Evolutionary conservation across 92 coral and sea anemone species (phyloP).

Genomic region (Epizoanthus stellaris): DNA sequence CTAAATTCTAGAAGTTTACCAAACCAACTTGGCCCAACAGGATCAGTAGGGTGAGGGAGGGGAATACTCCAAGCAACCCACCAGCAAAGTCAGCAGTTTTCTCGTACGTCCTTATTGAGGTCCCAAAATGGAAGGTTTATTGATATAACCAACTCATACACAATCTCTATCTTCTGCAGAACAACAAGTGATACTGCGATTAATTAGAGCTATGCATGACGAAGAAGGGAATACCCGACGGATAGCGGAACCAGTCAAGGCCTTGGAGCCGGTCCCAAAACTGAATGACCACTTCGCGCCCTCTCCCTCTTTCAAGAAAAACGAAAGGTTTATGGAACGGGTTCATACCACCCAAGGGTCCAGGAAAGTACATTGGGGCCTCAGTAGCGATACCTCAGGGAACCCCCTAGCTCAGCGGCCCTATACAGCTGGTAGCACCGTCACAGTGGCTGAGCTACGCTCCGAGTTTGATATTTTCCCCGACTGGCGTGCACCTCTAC

Average conservation of each 20-base stretch:
- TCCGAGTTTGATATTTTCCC: slow-evolving; percentile 70
- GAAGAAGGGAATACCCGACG: slow-evolving; percentile 2
- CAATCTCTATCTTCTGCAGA: background rate
- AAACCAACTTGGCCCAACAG: too few species aligned
- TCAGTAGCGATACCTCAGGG: background rate
- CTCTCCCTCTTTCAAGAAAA: slow-evolving; percentile 3
- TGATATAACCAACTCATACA: too few species aligned
- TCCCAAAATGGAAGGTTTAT: too few species aligned
- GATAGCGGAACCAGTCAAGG: slow-evolving; percentile 20
- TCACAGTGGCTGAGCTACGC: slow-evolving; percentile 45
- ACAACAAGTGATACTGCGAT: slow-evolving; percentile 31
- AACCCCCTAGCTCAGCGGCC: slow-evolving; percentile 17
- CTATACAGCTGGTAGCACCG: slow-evolving; percentile 3
- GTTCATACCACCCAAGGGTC: slow-evolving; percentile 20
- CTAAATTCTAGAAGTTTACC: too few species aligned
- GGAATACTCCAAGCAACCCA: too few species aligned
- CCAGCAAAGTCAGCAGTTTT: too few species aligned
- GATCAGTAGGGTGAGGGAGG: too few species aligned
- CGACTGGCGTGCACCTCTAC: slow-evolving; percentile 71
- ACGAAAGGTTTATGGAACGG: background rate
- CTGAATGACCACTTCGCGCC: slow-evolving; percentile 9
- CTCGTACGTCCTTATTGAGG: too few species aligned
- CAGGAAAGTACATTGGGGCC: slow-evolving; percentile 17
- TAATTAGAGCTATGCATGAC: slow-evolving; percentile 27
- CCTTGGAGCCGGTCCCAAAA: slow-evolving; percentile 5